Conservation (phyloP, 2,113 vertebrate genomes). For the Gopherus evgoodei region DNA sequence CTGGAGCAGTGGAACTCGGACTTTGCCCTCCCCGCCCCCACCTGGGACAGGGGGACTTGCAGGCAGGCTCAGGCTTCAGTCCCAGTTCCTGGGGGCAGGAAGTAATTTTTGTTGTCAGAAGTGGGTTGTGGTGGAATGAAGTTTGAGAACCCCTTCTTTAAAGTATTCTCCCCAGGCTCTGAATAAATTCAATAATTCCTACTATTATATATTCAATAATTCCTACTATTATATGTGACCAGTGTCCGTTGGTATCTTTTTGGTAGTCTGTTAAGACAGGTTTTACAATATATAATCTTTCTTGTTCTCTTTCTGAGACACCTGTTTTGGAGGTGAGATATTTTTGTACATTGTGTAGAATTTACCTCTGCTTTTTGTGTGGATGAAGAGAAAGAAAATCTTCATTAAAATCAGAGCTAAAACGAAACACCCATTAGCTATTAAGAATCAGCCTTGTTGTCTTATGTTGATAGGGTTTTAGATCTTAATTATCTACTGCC, state of each 20-base stretch:
- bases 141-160: neutral
- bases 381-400: neutral
- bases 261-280: neutral
- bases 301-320: constrained; percentile 5
- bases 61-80: no score
- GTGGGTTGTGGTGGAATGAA: no score
- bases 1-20: no score
- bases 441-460: neutral
- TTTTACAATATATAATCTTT: neutral
- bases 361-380: neutral
- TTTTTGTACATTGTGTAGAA: neutral
- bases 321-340: neutral
- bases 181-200: neutral
- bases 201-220: neutral
- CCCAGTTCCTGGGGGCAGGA: no score
- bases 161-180: neutral
- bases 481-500: neutral
- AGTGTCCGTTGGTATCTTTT: neutral
- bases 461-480: neutral
- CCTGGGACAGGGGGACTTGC: no score
- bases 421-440: neutral
- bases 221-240: neutral
- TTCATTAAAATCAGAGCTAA: neutral
- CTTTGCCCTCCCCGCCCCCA: no score
- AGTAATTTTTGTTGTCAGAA: no score